Evolutionary conservation across 2,797 vertebrate species (phyloP).

Genomic region (Coracias cyanogaster): DNA sequence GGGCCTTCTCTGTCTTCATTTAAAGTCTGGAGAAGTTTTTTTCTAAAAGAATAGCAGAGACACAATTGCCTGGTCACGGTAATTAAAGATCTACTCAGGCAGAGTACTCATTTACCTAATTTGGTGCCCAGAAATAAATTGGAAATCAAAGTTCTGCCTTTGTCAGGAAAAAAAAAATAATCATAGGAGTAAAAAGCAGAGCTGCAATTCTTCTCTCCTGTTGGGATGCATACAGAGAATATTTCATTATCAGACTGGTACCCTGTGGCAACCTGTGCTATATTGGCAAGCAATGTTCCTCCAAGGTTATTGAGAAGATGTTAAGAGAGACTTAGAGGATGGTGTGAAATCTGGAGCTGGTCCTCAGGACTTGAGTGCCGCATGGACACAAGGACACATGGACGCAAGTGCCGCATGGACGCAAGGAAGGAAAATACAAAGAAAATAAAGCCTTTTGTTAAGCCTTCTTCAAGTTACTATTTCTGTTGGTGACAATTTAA

Average conservation of each 20-base stretch:
- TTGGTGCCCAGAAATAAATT: neutral
- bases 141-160: neutral
- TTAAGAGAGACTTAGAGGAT: neutral
- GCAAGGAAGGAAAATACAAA: neutral
- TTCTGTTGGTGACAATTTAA: neutral
- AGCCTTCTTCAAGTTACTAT: neutral
- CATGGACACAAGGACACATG: too few species aligned
- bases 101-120: neutral
- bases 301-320: neutral
- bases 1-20: slow-evolving; percentile 67
- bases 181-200: neutral
- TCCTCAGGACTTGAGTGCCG: neutral
- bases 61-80: neutral
- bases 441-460: neutral
- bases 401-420: neutral
- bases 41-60: slow-evolving; percentile 19
- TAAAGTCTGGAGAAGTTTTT: slow-evolving; percentile 44
- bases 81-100: slow-evolving; percentile 8
- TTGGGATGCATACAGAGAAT: neutral
- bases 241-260: neutral
- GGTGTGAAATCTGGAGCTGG: neutral
- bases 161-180: neutral
- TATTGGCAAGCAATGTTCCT: neutral
- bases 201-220: neutral
- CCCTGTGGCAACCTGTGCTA: neutral